These are phyloP conservation scores for Caenorhabditis virilis DNA, from an alignment of 2,888 invertebrate species.

Conservation along the genomic window DNA sequence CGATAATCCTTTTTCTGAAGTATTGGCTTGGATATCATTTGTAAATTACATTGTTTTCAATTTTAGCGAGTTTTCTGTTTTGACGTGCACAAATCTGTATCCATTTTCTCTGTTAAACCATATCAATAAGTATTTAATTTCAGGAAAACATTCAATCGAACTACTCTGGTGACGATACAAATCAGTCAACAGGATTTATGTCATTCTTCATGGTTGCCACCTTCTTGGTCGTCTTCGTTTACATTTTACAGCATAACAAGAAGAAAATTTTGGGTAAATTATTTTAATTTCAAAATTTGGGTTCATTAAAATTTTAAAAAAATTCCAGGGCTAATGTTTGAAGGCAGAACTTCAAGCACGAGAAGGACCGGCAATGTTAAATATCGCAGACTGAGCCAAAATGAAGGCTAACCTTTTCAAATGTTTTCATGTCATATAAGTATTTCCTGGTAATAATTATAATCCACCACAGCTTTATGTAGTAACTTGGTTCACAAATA, in stretches of 20 bases:
- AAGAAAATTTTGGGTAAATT: constrained; percentile 42
- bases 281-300: not conserved
- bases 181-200: constrained; percentile 36
- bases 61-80: too few species aligned
- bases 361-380: constrained; percentile 39
- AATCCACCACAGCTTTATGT: not conserved
- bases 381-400: constrained; percentile 45
- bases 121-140: not conserved
- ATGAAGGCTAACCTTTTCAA: constrained; percentile 10
- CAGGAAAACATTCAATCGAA: constrained; percentile 13
- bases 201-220: constrained; percentile 29
- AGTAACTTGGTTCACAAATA: not conserved
- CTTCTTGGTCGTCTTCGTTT: constrained; percentile 32
- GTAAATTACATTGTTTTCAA: too few species aligned
- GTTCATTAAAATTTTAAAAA: not conserved
- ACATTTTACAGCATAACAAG: constrained; percentile 48
- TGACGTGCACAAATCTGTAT: too few species aligned
- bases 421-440: not conserved
- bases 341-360: constrained; percentile 32
- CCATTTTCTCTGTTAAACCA: too few species aligned
- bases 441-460: not conserved
- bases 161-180: constrained; percentile 10
- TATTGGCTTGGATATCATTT: too few species aligned
- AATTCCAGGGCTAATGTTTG: constrained; percentile 45
- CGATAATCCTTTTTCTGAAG: too few species aligned